A percentile compares a stretch with the other conserved stretches of the same genome.
Conservation (phyloP, 2,113 vertebrate species). For the Irena cyanogastra region DNA sequence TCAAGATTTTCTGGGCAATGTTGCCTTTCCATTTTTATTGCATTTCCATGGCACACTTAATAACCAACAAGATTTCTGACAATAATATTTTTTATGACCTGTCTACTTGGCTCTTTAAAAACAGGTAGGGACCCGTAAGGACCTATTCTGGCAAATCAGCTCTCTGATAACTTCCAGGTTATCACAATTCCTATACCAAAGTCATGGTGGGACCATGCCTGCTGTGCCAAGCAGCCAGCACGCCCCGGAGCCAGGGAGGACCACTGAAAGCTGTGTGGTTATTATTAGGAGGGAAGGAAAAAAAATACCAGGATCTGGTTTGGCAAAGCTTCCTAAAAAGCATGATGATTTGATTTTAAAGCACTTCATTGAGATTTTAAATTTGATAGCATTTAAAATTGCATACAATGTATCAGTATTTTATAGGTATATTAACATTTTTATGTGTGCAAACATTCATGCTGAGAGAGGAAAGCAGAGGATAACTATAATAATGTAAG, state of each 20-base stretch:
- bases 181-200: background rate
- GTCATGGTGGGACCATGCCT: rapidly evolving
- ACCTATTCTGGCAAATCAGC: background rate
- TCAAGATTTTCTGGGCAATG: slow-evolving; percentile 11
- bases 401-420: background rate
- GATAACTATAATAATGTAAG: background rate
- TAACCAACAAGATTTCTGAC: background rate
- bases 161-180: background rate
- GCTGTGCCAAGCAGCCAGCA: background rate
- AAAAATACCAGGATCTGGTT: background rate
- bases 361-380: background rate
- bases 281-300: background rate
- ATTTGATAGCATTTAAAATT: background rate
- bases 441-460: background rate
- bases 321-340: background rate
- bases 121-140: background rate
- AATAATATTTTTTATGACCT: background rate
- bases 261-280: background rate
- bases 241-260: background rate
- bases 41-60: background rate
- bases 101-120: background rate
- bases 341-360: slow-evolving; percentile 15
- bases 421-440: background rate
- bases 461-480: background rate
- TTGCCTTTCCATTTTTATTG: background rate